These are phyloP conservation scores for Onthophagus sagittarius DNA, from an alignment of 2,888 invertebrate species.

Conservation along the genomic window DNA sequence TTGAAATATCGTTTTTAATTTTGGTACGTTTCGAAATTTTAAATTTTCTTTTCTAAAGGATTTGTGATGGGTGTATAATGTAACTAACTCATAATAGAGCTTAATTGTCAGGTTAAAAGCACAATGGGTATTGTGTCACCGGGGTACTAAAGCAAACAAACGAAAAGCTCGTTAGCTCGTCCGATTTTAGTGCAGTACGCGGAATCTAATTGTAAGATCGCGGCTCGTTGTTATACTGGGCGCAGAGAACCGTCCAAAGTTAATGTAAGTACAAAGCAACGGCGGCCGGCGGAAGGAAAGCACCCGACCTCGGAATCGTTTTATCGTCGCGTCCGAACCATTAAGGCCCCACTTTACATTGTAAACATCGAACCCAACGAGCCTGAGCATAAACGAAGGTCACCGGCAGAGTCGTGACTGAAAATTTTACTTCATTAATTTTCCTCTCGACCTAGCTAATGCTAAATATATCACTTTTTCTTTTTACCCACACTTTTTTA, in stretches of 20 bases:
- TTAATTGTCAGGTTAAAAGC: background rate
- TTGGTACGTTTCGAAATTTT: background rate
- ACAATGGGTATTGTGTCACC: background rate
- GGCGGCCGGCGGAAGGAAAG: background rate
- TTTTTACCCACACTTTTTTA: background rate
- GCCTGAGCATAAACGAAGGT: slow-evolving; percentile 2
- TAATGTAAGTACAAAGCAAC: background rate
- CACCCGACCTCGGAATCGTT: background rate
- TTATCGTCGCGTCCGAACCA: background rate
- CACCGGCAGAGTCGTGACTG: slow-evolving; percentile 4
- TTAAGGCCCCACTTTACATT: slow-evolving; percentile 1
- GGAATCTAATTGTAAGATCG: background rate
- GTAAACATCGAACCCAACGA: slow-evolving; percentile 1
- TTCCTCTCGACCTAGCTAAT: slow-evolving; percentile 6
- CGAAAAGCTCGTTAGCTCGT: background rate
- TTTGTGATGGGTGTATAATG: background rate
- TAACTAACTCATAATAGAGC: background rate
- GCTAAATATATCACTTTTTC: background rate
- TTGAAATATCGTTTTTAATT: background rate
- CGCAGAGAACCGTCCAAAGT: background rate
- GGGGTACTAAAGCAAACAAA: background rate
- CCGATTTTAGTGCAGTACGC: background rate
- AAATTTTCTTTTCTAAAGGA: too few species aligned
- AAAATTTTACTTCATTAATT: slow-evolving; percentile 8
- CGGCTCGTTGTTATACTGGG: background rate